Evolutionary conservation across 2,113 vertebrate species (phyloP), one percentile per base, ranked within the genome.

Genomic region (Procavia capensis): DNA sequence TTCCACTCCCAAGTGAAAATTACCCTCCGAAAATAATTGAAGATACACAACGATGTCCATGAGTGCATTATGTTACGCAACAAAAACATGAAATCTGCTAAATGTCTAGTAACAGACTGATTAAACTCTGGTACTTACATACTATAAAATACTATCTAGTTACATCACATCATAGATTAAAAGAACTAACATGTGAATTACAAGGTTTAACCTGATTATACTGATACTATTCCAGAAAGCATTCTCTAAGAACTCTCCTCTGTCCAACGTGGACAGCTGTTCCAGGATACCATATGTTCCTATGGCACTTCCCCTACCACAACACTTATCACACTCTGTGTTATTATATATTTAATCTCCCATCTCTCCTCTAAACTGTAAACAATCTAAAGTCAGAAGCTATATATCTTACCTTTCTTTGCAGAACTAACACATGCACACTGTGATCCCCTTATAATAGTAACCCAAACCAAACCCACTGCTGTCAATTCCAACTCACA

Each of bases 1-100:
- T 82, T 61, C 27, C 5, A 96, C 6, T 83, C 80, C 22, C 70
- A 96, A 90, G 47, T 87, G 81, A 89, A 94, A 91, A 50, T 64
- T 54, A 96, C 70, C n/a, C 36, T 83, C 87, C 93, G 82, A 94
- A 91, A 96, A 86, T 91, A 90, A 83, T 7, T 94, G 36, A 75
- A 80, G 66, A 90, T n/a, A 75, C 47, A 95, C 54, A 84, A 91
- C 94, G 50, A 76, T 61, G 91, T 82, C 36, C 27, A 64, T 20
- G 0, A 88, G 9, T 54, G 43, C 57, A 43, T 64, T 91, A 83
- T 64, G 91, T 83, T 87, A 79, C 87, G 91, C n/a, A 91, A 64
- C 24, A 93, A 59, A 43, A 76, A 47, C 5, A 41, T 66, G 39
- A 39, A 97, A 79, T 86, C 20, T 31, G 36, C 59, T 81, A 94